Conservation (phyloP, 2,797 vertebrate genomes). For the Semaprochilodus insignis region DNA sequence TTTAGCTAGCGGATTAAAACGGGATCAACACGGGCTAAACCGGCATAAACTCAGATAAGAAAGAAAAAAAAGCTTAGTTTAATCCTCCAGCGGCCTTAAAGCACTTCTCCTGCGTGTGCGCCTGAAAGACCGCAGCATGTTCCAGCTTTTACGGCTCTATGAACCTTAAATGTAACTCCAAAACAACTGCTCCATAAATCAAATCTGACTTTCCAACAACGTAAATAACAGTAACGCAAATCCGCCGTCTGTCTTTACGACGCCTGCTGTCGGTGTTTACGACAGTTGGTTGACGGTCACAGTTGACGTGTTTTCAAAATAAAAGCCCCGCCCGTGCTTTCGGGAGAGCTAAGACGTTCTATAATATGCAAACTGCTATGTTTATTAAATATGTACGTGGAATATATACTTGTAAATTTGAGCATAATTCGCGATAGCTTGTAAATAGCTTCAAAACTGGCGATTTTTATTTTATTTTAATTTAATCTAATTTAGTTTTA, state of each 20-base stretch:
- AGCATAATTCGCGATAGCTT: no score
- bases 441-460: background rate
- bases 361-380: no score
- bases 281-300: background rate
- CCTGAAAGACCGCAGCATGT: background rate
- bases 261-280: no score
- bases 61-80: background rate
- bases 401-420: no score
- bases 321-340: conserved; percentile 11
- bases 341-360: no score
- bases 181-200: background rate
- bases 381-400: no score
- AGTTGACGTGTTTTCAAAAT: conserved; percentile 30
- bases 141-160: background rate
- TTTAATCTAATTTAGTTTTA: no score
- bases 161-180: background rate
- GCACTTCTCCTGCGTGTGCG: background rate
- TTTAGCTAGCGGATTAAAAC: background rate
- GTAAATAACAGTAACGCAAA: background rate
- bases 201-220: background rate
- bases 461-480: background rate
- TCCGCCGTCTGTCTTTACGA: conserved; percentile 18
- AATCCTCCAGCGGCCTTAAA: background rate
- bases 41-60: background rate
- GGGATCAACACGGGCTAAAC: background rate